These are phyloP conservation scores for Medauroidea extradentata DNA, from an alignment of 1,140 invertebrate genomes.

Conservation along the genomic window DNA sequence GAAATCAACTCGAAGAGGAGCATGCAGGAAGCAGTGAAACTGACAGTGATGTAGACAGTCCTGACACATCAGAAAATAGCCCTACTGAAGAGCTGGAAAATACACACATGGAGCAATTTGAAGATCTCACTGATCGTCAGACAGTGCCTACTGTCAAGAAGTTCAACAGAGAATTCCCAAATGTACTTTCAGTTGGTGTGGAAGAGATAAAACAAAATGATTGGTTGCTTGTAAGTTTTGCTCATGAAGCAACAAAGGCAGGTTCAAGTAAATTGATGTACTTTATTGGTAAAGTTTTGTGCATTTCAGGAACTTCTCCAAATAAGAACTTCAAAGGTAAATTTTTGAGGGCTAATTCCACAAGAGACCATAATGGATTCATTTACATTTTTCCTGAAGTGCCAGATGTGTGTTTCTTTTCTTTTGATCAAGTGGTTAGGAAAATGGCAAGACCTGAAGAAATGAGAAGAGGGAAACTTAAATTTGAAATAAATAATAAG, in stretches of 20 bases:
- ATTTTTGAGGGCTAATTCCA: background rate
- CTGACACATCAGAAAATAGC: too few species aligned
- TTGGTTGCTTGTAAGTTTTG: background rate
- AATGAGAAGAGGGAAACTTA: background rate
- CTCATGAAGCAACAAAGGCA: background rate
- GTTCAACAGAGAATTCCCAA: background rate
- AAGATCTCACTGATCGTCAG: background rate
- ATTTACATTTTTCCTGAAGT: background rate
- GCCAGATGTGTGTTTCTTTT: background rate
- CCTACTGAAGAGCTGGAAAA: too few species aligned
- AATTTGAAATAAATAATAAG: background rate
- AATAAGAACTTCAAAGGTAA: background rate
- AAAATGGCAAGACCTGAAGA: background rate
- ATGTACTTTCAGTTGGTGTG: background rate
- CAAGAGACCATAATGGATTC: background rate
- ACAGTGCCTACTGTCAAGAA: background rate
- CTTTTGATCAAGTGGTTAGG: slow-evolving; percentile 1
- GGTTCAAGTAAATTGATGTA: background rate
- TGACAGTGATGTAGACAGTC: too few species aligned
- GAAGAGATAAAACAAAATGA: background rate
- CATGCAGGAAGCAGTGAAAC: too few species aligned
- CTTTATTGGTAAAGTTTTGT: background rate
- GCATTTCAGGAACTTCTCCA: too few species aligned
- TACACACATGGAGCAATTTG: too few species aligned
- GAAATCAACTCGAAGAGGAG: too few species aligned